phyloP scores from a whole-genome alignment of 1,140 invertebrate species.

The Papilio polyxenes region DNA sequence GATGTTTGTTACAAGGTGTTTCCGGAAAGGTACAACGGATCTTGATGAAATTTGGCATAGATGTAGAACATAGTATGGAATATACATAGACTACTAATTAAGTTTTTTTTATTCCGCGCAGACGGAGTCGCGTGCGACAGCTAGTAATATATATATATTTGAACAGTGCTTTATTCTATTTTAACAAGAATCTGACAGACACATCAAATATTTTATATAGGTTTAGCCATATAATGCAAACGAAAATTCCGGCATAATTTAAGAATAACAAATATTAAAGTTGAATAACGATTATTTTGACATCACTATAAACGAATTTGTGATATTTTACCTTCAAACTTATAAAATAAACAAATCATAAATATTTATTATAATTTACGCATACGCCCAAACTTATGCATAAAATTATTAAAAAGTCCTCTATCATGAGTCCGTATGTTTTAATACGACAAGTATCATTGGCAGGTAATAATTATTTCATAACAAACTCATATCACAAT shows the following conservation, averaged over 20 bases:
- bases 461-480: slow-evolving; percentile 12
- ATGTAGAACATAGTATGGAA: too few relatives aligned
- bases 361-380: slow-evolving; percentile 9
- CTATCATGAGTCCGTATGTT: not conserved
- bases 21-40: too few relatives aligned
- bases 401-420: not conserved
- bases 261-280: slow-evolving; percentile 18
- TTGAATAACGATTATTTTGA: slow-evolving; percentile 7
- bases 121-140: too few relatives aligned
- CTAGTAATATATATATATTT: not conserved
- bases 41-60: too few relatives aligned
- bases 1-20: too few relatives aligned
- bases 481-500: not conserved
- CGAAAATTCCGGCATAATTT: not conserved
- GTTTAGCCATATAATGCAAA: not conserved
- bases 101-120: too few relatives aligned
- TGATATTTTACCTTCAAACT: slow-evolving; percentile 21
- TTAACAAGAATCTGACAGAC: not conserved
- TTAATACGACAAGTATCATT: not conserved
- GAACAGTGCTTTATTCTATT: not conserved
- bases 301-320: not conserved
- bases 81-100: too few relatives aligned
- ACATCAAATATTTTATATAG: slow-evolving; percentile 6
- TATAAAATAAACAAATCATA: slow-evolving; percentile 13
- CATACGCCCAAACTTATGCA: not conserved